Evolutionary conservation across 2,888 invertebrate genomes (phyloP).

Genomic region (Eumerus sabulonum): DNA sequence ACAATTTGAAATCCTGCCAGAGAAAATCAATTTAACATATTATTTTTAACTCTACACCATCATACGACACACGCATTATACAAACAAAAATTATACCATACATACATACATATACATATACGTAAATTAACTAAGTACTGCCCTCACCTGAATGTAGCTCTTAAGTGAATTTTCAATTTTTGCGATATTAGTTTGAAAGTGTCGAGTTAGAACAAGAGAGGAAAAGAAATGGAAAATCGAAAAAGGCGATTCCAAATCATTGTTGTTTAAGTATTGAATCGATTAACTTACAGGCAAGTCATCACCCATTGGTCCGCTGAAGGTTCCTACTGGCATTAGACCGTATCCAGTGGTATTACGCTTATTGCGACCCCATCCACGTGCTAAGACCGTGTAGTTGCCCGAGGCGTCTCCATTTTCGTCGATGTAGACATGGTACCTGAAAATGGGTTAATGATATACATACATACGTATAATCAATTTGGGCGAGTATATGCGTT

Average conservation of each 20-base stretch:
- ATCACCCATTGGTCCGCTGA: constrained; percentile 82
- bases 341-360: constrained; percentile 81
- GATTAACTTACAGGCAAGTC: constrained; percentile 86
- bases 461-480: too few relatives aligned
- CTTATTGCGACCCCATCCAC: constrained; percentile 77
- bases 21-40: constrained; percentile 37
- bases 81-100: background rate
- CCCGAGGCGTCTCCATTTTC: constrained; percentile 95
- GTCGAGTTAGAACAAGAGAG: constrained; percentile 3
- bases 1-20: constrained; percentile 86
- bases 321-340: constrained; percentile 88
- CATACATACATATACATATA: background rate
- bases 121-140: background rate
- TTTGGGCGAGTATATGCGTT: background rate
- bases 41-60: background rate
- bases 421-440: constrained; percentile 95
- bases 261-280: background rate
- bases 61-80: constrained; percentile 7
- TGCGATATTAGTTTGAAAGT: constrained; percentile 36
- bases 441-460: constrained; percentile 75
- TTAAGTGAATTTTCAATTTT: constrained; percentile 60
- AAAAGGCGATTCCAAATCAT: constrained; percentile 33
- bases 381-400: constrained; percentile 92
- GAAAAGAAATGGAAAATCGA: background rate
- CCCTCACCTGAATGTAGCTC: constrained; percentile 69